Conservation (phyloP, 2,797 vertebrate genomes). For the Valencia hispanica region DNA sequence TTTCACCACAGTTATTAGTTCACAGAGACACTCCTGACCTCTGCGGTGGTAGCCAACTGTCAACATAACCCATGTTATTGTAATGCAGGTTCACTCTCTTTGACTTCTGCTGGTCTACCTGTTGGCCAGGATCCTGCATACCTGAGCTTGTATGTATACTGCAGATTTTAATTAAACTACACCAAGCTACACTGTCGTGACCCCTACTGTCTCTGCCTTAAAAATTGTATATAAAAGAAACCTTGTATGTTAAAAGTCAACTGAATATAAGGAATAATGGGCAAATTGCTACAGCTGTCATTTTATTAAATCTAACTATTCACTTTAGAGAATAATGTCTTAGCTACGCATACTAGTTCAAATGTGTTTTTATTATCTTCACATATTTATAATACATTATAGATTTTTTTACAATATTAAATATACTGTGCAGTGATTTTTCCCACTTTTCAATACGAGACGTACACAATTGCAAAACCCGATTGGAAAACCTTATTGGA, state of each 20-base stretch:
- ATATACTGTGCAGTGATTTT: not conserved
- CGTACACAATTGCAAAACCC: not conserved
- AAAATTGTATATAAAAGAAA: not conserved
- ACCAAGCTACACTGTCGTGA: not conserved
- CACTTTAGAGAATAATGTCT: not conserved
- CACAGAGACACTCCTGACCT: conserved; percentile 79
- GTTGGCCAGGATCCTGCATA: conserved; percentile 30
- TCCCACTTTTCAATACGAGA: not conserved
- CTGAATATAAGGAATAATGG: not conserved
- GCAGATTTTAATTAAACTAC: conserved; percentile 34
- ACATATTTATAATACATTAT: not conserved
- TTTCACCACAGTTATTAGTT: conserved; percentile 82
- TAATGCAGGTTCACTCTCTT: conserved; percentile 68
- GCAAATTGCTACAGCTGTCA: not conserved
- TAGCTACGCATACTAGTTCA: too few relatives aligned
- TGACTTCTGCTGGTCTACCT: conserved; percentile 53
- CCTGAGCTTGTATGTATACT: conserved; percentile 1
- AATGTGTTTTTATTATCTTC: not conserved
- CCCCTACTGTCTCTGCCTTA: not conserved
- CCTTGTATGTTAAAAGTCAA: not conserved
- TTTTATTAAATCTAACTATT: not conserved
- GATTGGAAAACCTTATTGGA: too few relatives aligned
- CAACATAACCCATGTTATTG: conserved; percentile 77
- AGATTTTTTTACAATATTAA: not conserved
- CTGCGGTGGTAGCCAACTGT: conserved; percentile 76